phyloP scores from a whole-genome alignment of 1,140 invertebrate species.

The Euborellia annulipes region DNA sequence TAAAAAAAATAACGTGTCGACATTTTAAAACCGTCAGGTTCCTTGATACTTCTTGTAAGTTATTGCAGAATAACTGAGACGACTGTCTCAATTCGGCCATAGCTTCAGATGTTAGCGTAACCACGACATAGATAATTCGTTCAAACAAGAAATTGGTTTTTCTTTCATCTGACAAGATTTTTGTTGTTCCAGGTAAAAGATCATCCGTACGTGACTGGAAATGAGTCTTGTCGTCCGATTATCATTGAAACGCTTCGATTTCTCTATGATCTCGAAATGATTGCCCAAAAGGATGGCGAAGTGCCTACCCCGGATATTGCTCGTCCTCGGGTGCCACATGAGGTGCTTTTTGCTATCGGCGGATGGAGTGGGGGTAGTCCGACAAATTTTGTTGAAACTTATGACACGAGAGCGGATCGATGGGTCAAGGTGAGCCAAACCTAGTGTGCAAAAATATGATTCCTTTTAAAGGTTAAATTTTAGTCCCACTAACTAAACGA shows the following conservation, averaged over 20 bases:
- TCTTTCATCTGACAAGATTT: background rate
- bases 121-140: no score
- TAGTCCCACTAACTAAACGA: no score
- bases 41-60: no score
- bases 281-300: constrained; percentile 39
- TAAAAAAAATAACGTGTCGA: no score
- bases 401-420: constrained; percentile 57
- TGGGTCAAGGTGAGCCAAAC: constrained; percentile 45
- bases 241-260: constrained; percentile 60
- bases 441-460: no score
- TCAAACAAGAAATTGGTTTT: background rate
- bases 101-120: no score
- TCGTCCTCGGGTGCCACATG: constrained; percentile 46
- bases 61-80: no score
- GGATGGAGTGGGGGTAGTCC: constrained; percentile 57
- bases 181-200: constrained; percentile 31
- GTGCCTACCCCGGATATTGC: constrained; percentile 44
- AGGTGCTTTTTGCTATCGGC: constrained; percentile 54
- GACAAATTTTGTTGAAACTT: constrained; percentile 57
- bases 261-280: constrained; percentile 56
- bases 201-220: constrained; percentile 42
- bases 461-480: no score
- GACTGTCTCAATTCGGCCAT: no score
- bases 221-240: constrained; percentile 45
- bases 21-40: no score